Evolutionary conservation across 2,888 invertebrate species (phyloP).

Genomic region (Melanostoma mellinum): DNA sequence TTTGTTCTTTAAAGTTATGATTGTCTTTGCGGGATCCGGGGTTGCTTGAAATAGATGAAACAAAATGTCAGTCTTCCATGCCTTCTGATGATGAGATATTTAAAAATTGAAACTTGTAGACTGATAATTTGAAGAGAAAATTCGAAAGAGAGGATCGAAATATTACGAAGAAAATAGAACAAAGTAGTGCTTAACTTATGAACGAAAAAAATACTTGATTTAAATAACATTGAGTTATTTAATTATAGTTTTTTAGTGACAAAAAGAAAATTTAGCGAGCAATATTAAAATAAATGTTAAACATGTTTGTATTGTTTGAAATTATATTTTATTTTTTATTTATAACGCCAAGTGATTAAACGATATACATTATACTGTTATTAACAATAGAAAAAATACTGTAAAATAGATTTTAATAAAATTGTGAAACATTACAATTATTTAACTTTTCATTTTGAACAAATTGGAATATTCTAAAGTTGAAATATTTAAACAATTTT

Average conservation of each 20-base stretch:
- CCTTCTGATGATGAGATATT: too few relatives aligned
- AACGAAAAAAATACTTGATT: too few relatives aligned
- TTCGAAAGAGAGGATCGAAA: too few relatives aligned
- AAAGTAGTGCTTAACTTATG: too few relatives aligned
- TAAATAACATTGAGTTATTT: too few relatives aligned
- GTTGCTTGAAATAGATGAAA: too few relatives aligned
- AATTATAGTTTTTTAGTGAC: neutral
- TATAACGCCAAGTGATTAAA: constrained; percentile 55
- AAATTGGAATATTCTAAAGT: neutral
- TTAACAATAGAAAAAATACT: constrained; percentile 14
- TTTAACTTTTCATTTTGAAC: neutral
- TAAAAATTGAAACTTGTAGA: too few relatives aligned
- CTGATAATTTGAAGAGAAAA: too few relatives aligned
- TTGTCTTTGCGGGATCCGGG: too few relatives aligned
- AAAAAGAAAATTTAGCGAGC: constrained; percentile 5
- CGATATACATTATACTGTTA: constrained; percentile 12
- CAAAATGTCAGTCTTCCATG: too few relatives aligned
- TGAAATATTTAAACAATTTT: neutral
- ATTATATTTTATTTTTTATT: constrained; percentile 37
- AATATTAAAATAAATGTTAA: constrained; percentile 34
- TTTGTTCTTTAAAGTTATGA: too few relatives aligned
- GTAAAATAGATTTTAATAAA: constrained; percentile 45
- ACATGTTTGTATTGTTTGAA: constrained; percentile 26
- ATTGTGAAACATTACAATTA: constrained; percentile 8
- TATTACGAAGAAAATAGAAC: too few relatives aligned